Percentiles rank a stretch among this genome's conserved stretches.
Conservation (phyloP, 2,797 vertebrate genomes). For the Lagorchestes hirsutus region DNA sequence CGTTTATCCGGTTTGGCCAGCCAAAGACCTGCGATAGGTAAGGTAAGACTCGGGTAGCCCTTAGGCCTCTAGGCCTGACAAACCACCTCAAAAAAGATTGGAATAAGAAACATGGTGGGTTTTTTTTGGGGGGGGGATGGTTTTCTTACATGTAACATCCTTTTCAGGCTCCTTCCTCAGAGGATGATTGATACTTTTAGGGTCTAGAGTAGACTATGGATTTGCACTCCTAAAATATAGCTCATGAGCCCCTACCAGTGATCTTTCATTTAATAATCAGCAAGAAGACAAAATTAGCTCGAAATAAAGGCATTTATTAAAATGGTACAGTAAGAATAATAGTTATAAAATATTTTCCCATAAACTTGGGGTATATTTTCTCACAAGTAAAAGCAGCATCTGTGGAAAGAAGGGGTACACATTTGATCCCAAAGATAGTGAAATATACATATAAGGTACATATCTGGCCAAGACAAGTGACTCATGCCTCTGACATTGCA, state of each 20-base stretch:
- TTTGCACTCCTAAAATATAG: neutral
- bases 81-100: neutral
- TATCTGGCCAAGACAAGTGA: neutral
- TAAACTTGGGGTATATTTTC: neutral
- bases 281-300: neutral
- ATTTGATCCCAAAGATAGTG: neutral
- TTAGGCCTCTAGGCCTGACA: too few relatives aligned
- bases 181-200: neutral
- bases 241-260: neutral
- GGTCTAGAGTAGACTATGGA: neutral
- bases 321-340: neutral
- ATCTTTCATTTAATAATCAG: neutral
- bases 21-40: too few relatives aligned
- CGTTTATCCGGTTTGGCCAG: too few relatives aligned
- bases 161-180: neutral
- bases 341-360: neutral
- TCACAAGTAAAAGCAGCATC: neutral
- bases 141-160: too few relatives aligned
- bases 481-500: neutral
- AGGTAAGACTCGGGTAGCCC: too few relatives aligned
- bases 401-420: neutral
- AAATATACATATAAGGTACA: neutral
- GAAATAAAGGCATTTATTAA: neutral
- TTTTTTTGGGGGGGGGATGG: too few relatives aligned
- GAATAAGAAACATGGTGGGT: neutral